These are phyloP conservation scores for Phyllotreta cruciferae DNA, from an alignment of 2,888 invertebrate genomes.

Conservation along the genomic window DNA sequence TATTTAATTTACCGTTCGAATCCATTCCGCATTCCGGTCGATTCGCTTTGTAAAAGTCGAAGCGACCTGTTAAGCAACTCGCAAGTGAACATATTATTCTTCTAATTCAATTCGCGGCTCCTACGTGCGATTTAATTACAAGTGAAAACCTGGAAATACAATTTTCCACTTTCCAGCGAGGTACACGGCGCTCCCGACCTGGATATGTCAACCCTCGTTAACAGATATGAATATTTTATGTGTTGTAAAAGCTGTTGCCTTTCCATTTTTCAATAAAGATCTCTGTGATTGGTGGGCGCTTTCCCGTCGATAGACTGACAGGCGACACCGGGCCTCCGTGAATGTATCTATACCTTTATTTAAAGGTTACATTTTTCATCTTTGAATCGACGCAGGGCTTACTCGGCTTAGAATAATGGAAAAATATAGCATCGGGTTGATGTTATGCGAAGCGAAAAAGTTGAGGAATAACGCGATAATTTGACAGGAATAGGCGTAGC, in stretches of 20 bases:
- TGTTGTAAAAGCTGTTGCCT: constrained; percentile 31
- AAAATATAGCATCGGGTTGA: neutral
- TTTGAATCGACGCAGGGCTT: neutral
- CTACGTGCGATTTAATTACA: constrained; percentile 6
- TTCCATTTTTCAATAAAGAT: constrained; percentile 20
- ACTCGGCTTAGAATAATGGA: constrained; percentile 2
- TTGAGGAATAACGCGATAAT: neutral
- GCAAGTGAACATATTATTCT: constrained; percentile 8
- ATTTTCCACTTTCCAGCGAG: neutral
- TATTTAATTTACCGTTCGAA: neutral
- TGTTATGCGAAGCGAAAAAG: constrained; percentile 1
- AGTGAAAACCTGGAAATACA: constrained; percentile 12
- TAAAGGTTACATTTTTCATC: constrained; percentile 13
- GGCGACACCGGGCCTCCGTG: constrained; percentile 4
- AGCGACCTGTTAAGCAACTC: neutral
- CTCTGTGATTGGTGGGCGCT: constrained; percentile 19
- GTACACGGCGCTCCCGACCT: constrained; percentile 18
- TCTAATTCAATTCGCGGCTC: constrained; percentile 7
- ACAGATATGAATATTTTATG: constrained; percentile 29
- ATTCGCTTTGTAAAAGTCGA: neutral
- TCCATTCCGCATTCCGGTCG: neutral
- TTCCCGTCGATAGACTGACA: constrained; percentile 3
- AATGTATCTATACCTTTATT: constrained; percentile 9
- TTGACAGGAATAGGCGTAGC: neutral
- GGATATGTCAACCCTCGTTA: constrained; percentile 36